Base-by-base conservation (phyloP, 1,140 invertebrate genomes). In the Lordiphosa clarofinis region DNA sequence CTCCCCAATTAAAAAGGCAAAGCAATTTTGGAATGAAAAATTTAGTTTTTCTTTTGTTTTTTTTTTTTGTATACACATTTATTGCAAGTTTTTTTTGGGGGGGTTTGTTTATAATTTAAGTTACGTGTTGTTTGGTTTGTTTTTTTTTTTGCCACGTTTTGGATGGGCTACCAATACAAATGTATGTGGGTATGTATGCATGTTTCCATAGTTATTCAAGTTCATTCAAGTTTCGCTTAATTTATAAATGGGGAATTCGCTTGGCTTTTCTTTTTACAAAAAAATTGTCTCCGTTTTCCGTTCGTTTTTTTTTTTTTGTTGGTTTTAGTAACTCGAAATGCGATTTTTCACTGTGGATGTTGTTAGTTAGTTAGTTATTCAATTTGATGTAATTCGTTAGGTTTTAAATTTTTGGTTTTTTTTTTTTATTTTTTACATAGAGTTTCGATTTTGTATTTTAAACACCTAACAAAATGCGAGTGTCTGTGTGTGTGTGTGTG, bases 61-160 rank as follows among this genome's bases (percentile, higher is more conserved):
- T 24, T 39, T 57, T 74, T 75, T 82, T 78, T 78, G 76, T 82
- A 82, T 82, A 82, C 76, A 82, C 76, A 82, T 82, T 82, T 82
- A 82, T 82, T 82, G 76, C 76, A 84, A 76, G 73, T 82, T 46
- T 46, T 39, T 36, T 40, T 50, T 55, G 21, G 21, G 21, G 21
- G 21, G 21, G 21, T 81, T 82, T 82, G 61, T 81, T 76, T 82
- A 76, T 76, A 73, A 76, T 64, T 53, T 82, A 64, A 78, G 76
- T 70, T 74, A 86, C 68, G 69, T 87, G 82, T 87, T 73, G 79
- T 87, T 73, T 75, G 68, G 67, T 82, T 75, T 58, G 67, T 82
- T 75, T 58, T 63, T 57, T 56, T 58, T 66, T 69, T 63, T 64
- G 46, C 52, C 52, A 62, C 46, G 10, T 11, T 31, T 31, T 31